phyloP scores from a whole-genome alignment of 2,888 invertebrate genomes.

The Machimus atricapillus region DNA sequence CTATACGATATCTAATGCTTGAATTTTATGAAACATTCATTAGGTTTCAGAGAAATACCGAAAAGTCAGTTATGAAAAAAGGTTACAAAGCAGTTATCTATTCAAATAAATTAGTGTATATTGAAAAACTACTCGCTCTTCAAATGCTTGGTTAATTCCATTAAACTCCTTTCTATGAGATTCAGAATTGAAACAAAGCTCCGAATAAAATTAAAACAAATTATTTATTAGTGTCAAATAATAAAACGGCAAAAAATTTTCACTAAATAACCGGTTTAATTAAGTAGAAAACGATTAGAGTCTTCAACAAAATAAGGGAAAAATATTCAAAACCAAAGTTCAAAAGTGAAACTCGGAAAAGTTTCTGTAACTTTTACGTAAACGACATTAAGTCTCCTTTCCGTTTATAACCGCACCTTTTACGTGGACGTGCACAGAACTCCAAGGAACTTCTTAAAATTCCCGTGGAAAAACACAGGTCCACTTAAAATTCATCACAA shows the following conservation, averaged over 20 bases:
- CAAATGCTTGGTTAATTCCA: no score
- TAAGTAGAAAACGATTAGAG: not conserved
- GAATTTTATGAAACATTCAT: no score
- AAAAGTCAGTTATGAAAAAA: no score
- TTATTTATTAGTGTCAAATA: not conserved
- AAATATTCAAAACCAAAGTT: not conserved
- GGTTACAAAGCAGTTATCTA: no score
- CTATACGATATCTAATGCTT: no score
- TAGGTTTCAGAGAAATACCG: no score
- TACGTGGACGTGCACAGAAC: not conserved
- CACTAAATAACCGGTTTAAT: not conserved
- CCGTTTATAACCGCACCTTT: not conserved
- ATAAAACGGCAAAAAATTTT: not conserved
- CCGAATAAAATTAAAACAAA: not conserved
- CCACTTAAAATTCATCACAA: constrained; percentile 23
- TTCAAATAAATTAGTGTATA: no score
- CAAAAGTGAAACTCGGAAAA: not conserved
- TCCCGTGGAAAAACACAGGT: not conserved
- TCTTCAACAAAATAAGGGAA: not conserved
- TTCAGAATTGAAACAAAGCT: not conserved
- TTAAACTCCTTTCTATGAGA: no score
- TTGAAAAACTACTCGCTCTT: no score
- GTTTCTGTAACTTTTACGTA: not conserved
- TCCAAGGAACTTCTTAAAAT: not conserved
- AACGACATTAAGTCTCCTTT: not conserved